Percentiles rank a stretch among this genome's conserved stretches.
phyloP scores from a whole-genome alignment of 2,113 vertebrate genomes.

The Xenopus laevis region DNA sequence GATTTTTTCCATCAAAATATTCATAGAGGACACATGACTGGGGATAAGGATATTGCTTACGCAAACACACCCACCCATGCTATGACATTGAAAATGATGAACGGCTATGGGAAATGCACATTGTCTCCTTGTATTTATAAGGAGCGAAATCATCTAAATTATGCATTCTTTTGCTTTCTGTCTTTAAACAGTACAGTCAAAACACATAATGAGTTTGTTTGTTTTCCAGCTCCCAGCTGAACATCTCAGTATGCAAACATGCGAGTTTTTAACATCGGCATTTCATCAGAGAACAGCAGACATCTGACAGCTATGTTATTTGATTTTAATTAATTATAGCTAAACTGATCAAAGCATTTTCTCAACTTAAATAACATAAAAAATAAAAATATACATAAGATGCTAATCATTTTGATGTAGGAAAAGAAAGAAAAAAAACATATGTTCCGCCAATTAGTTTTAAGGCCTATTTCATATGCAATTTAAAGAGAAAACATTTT shows the following conservation, averaged over 20 bases:
- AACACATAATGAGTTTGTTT: constrained; percentile 48
- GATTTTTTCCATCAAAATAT: background rate
- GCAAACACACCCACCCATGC: constrained; percentile 34
- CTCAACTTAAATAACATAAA: constrained; percentile 64
- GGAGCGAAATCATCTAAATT: constrained; percentile 62
- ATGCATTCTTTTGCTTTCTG: constrained; percentile 64
- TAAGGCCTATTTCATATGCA: constrained; percentile 63
- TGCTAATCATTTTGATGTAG: constrained; percentile 61
- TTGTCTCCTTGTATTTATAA: constrained; percentile 55
- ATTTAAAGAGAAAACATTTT: constrained; percentile 61
- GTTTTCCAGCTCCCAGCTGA: constrained; percentile 63
- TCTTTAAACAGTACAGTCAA: constrained; percentile 57
- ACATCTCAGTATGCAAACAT: constrained; percentile 72
- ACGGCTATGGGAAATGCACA: constrained; percentile 51
- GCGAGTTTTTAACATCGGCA: constrained; percentile 69
- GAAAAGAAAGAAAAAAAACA: constrained; percentile 52
- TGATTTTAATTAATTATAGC: constrained; percentile 70
- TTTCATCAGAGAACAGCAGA: constrained; percentile 74
- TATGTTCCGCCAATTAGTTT: constrained; percentile 60
- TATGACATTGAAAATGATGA: constrained; percentile 28
- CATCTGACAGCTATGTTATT: constrained; percentile 80
- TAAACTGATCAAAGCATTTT: constrained; percentile 70
- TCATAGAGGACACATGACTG: background rate
- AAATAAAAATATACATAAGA: constrained; percentile 68
- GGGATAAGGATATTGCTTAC: constrained; percentile 7